Percentiles rank a stretch among this genome's conserved stretches.
phyloP scores from a whole-genome alignment of 2,113 vertebrate species.

The Hydrolagus affinis region DNA sequence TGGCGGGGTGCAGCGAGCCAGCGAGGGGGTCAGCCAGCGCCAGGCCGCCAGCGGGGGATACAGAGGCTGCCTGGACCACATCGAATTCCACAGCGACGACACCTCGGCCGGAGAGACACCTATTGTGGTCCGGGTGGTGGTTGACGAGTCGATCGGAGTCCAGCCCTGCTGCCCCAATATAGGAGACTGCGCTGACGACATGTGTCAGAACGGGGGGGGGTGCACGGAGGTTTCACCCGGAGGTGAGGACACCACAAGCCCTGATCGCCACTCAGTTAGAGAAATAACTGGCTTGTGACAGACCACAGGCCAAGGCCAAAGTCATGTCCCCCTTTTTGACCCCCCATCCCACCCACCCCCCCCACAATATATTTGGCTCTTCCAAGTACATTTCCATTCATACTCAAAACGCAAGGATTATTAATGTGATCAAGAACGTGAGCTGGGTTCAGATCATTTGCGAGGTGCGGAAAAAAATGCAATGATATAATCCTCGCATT shows the following conservation, averaged over 20 bases:
- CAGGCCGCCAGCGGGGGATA: constrained; percentile 53
- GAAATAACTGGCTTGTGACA: constrained; percentile 29
- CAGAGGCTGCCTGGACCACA: constrained; percentile 69
- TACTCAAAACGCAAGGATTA: too few relatives aligned
- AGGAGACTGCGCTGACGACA: constrained; percentile 53
- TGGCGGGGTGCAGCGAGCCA: constrained; percentile 36
- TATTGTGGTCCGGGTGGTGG: constrained; percentile 42
- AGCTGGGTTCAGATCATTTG: too few relatives aligned
- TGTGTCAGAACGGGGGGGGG: constrained; percentile 68
- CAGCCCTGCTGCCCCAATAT: constrained; percentile 62
- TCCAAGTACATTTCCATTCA: too few relatives aligned
- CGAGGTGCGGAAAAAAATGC: too few relatives aligned
- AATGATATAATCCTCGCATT: too few relatives aligned
- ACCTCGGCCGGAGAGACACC: constrained; percentile 46
- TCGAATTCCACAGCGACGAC: constrained; percentile 61
- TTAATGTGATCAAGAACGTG: too few relatives aligned
- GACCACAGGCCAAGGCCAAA: too few relatives aligned
- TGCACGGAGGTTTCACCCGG: constrained; percentile 55
- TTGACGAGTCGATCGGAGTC: constrained; percentile 59
- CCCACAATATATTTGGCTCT: constrained; percentile 34
- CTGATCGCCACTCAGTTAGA: constrained; percentile 37
- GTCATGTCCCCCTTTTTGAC: constrained; percentile 35
- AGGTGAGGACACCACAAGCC: constrained; percentile 59
- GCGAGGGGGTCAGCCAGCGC: constrained; percentile 13
- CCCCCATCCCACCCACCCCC: constrained; percentile 35